Base-by-base conservation (phyloP, 1,140 invertebrate genomes). In the Saccostrea echinata region DNA sequence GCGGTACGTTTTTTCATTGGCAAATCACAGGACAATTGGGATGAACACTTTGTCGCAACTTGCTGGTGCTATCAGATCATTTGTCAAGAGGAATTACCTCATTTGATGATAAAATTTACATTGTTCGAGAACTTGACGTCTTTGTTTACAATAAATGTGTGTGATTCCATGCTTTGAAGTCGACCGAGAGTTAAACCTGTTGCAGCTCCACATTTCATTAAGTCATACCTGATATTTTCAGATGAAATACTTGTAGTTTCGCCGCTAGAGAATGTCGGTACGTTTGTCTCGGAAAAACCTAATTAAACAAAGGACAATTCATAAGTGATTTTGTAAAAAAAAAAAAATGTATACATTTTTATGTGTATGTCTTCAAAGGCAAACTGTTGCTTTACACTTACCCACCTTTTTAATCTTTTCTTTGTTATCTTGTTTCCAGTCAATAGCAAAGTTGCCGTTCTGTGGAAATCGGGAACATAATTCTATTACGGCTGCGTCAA, bases 1-100 rank as follows among this genome's bases (percentile, higher is more conserved):
- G 82, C 82, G 2, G 87, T 86, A n/a, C 76, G 71, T 3, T 89
- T 84, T 84, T 86, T 86, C 27, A n/a, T 84, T 3, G n/a, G 16
- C 11, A 87, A 76, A 33, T 61, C 76, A 18, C n/a, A 64, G n/a
- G n/a, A n/a, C n/a, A n/a, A n/a, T n/a, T n/a, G 84, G 8, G 64
- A 52, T 64, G 55, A 81, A 57, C n/a, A 84, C 35, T n/a, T 24
- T 86, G 43, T n/a, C 43, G 27, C 57, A 88, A 43, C n/a, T 16
- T 43, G 30, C 35, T 24, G 43, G 24, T 33, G 86, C 76, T 1
- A 27, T 57, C 2, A 9, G 52, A 51, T 57, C 81, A 64, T 53
- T 13, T 24, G 81, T 76, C 4, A 43, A 43, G 43, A 4, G 71
- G 71, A 3, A 80, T 12, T 80, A 80, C 71, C 12, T 80, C 71